Base-by-base conservation (phyloP, 2,113 vertebrate species). In the Furnarius figulus region DNA sequence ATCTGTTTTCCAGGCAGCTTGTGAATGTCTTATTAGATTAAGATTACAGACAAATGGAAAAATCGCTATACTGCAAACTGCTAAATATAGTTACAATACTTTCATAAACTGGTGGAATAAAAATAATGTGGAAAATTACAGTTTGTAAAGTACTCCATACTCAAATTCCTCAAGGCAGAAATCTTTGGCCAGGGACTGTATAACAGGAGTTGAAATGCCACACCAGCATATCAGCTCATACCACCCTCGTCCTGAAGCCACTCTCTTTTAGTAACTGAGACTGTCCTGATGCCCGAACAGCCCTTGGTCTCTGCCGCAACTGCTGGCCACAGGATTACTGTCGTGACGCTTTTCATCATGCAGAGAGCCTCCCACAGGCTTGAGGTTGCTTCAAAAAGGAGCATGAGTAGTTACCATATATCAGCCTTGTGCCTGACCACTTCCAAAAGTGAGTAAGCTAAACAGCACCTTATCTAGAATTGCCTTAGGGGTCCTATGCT, bases 21-120 rank as follows among this genome's bases (percentile, higher is more conserved):
- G 75, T 90, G 55, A 88, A 72, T 81, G 68, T 77, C 55, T 92
- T 78, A 63, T n/a, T 79, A 93, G 55, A 88, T 94, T 90, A 94
- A 71, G 58, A 73, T 85, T 92, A 91, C 18, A 87, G 39, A 72
- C 20, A 79, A 89, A 80, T 25, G 25, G 21, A 25, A 59, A 56
- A 46, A 65, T 5, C 24, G 47, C 31, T 65, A 31, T 8, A 71
- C 13, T 52, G 74, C 50, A 85, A 89, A 85, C 3, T 71, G 27
- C 59, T 59, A 90, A 87, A 78, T 52, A 63, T 19, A 83, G 63
- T 39, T 77, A 59, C 20, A 42, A 80, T 71, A 35, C 24, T 58
- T 87, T 59, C 59, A 79, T 46, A 87, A 76, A n/a, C 17, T 37
- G 12, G 4, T 33, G 13, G 39, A 80, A 90, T 53, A 73, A 87